These are phyloP conservation scores for Monodelphis domestica DNA, from an alignment of 2,797 vertebrate genomes.

Conservation along the genomic window DNA sequence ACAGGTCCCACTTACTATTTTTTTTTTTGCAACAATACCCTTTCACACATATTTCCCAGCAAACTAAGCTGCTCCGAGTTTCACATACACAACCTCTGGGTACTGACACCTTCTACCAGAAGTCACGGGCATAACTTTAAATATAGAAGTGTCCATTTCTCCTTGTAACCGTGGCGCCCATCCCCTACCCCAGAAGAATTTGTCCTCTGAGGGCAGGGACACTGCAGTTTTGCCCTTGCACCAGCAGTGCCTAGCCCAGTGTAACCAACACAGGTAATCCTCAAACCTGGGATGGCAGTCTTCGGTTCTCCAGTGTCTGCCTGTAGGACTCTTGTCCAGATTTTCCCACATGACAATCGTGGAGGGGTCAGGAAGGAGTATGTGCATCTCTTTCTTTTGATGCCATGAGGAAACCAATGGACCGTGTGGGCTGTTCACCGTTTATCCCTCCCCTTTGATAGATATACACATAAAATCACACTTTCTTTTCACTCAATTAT, in stretches of 20 bases:
- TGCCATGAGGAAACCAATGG: neutral
- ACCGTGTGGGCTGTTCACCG: neutral
- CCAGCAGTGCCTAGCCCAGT: no score
- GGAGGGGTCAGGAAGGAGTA: no score
- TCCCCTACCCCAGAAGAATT: neutral
- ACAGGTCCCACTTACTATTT: neutral
- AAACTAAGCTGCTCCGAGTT: neutral
- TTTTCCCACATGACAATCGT: neutral
- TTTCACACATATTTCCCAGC: neutral
- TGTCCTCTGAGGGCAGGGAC: neutral
- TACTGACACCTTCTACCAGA: neutral
- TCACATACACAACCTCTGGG: neutral
- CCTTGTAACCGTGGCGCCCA: neutral
- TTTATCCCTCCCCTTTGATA: neutral
- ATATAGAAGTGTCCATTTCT: neutral
- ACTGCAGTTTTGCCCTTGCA: neutral
- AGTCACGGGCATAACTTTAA: neutral
- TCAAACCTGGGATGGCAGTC: neutral
- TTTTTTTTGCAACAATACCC: neutral
- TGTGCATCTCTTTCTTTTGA: neutral
- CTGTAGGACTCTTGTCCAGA: neutral
- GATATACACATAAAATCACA: neutral
- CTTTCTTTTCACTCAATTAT: neutral
- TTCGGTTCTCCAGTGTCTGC: neutral
- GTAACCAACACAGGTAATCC: neutral